Base-by-base conservation (phyloP, 30 jellyfish, hydroid and myxozoan genomes). In the Hydractinia symbiolongicarpus region DNA sequence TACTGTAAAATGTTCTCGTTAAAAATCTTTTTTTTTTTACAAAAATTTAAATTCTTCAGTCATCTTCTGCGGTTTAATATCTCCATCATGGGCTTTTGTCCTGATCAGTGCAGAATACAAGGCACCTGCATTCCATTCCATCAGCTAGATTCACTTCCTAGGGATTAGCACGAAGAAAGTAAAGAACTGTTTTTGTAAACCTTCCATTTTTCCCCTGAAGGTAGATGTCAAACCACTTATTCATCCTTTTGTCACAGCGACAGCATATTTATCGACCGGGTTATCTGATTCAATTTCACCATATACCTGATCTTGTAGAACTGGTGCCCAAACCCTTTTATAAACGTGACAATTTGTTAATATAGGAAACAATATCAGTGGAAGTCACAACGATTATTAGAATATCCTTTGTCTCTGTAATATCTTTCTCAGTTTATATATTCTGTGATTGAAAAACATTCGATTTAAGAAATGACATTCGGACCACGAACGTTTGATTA, bases 1-100 rank as follows among this genome's bases (percentile, higher is more conserved):
- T 68, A 30, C 78, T 68, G 78, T 68, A 68, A 68, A 68, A 68
- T 73, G 53, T 68, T 68, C 53, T 68, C 78, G n/a, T 68, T 68
- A 68, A 68, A 68, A 30, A 15, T 11, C 50, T 0, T 68, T 68
- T 68, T 68, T 19, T 68, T 68, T 30, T 11, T 16, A 58, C 15
- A 58, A 58, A 58, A 11, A 11, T 58, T 13, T 11, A 58, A 13
- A 11, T 3, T 58, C 19, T 58, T 11, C 15, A 58, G 69, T 58
- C 69, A 58, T 58, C 1, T 68, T 68, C 53, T 68, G 1, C 78
- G 13, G 53, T 68, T 15, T 10, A 9, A 10, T 9, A 10, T 8
- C 8, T 11, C 53, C 11, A 9, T 8, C 44, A 67, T 67, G 44
- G 78, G n/a, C 68, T 60, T 60, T 60, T 60, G 17, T 16, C 70